phyloP scores from a whole-genome alignment of 2,113 vertebrate species.

The Nothoprocta pentlandii region DNA sequence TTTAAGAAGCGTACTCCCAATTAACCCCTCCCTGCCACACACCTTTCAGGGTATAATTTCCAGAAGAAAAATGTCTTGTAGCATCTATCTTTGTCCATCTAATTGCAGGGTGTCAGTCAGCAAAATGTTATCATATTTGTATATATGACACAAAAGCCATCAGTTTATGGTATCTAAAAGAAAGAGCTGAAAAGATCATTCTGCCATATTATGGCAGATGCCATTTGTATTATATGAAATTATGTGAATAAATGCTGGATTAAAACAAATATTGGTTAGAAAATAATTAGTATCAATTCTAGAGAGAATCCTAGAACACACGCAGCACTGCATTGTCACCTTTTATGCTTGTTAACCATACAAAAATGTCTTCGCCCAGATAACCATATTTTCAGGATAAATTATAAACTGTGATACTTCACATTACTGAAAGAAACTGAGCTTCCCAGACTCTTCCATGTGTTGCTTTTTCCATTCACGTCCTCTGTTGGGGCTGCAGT shows the following conservation, averaged over 20 bases:
- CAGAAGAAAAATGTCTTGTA: not conserved
- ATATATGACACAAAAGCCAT: not conserved
- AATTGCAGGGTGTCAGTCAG: not conserved
- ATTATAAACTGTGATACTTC: not conserved
- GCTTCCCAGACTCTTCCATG: not conserved
- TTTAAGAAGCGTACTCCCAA: not conserved
- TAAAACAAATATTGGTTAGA: not conserved
- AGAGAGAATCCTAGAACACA: not conserved
- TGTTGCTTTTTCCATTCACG: not conserved
- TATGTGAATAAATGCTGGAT: not conserved
- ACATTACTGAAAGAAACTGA: not conserved
- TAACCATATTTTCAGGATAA: not conserved
- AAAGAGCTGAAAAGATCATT: not conserved
- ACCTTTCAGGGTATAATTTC: not conserved
- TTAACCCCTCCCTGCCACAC: not conserved
- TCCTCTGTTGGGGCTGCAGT: not conserved
- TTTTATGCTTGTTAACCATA: too few species aligned
- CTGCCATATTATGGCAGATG: not conserved
- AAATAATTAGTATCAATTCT: not conserved
- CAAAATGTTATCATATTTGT: not conserved
- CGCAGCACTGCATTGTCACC: too few species aligned
- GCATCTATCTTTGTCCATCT: not conserved
- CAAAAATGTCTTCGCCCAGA: not conserved
- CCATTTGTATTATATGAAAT: not conserved
- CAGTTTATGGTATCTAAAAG: not conserved